A percentile compares a stretch with the other conserved stretches of the same genome.
phyloP scores from a whole-genome alignment of 2,888 invertebrate genomes.

The Prenolepis imparis region DNA sequence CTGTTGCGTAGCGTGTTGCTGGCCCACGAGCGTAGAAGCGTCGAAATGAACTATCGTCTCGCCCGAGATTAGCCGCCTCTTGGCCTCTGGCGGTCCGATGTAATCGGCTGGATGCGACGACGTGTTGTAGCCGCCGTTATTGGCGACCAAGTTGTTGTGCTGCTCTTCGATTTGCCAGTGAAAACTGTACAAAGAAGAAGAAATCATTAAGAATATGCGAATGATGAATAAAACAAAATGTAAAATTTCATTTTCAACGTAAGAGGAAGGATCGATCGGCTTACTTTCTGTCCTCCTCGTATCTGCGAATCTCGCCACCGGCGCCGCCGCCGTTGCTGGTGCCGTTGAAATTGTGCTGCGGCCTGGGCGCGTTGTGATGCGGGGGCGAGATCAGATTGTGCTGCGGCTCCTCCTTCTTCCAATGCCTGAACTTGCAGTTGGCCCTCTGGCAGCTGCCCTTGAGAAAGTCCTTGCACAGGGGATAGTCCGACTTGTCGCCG shows the following conservation, averaged over 20 bases:
- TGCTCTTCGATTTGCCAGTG: constrained; percentile 84
- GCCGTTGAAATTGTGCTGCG: constrained; percentile 80
- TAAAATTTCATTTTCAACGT: neutral
- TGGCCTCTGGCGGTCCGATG: constrained; percentile 83
- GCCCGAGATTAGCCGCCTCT: constrained; percentile 82
- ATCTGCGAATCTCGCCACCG: constrained; percentile 79
- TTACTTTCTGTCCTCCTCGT: constrained; percentile 83
- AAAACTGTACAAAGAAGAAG: constrained; percentile 70
- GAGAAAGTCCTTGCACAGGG: constrained; percentile 87
- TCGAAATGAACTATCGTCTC: constrained; percentile 84
- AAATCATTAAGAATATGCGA: neutral
- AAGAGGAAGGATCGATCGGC: neutral
- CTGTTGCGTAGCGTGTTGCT: constrained; percentile 82
- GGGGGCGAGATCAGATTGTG: constrained; percentile 77
- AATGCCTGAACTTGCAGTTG: constrained; percentile 82
- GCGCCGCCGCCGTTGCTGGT: constrained; percentile 76
- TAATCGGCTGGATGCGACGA: constrained; percentile 82
- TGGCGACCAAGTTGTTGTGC: constrained; percentile 78
- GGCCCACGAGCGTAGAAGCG: constrained; percentile 82
- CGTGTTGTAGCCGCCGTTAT: constrained; percentile 79
- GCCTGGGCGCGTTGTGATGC: constrained; percentile 78
- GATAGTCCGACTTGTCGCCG: constrained; percentile 85
- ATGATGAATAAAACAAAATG: neutral
- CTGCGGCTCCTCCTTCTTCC: constrained; percentile 81
- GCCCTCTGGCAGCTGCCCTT: constrained; percentile 87